Base-by-base conservation (phyloP, 2,888 invertebrate species). In the Physocephala rufipes region DNA sequence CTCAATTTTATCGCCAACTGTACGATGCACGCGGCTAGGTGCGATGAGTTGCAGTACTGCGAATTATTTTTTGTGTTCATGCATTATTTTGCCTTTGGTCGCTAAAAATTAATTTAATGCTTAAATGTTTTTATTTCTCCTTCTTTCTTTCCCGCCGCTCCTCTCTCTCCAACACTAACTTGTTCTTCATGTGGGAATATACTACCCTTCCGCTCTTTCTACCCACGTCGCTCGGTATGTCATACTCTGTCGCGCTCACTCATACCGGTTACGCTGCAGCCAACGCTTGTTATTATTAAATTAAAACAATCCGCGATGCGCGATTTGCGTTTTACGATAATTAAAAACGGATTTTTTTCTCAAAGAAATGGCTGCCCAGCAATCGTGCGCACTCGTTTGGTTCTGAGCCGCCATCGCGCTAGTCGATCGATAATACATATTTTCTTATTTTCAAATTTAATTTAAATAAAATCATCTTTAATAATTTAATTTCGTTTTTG, bases 101-200 rank as follows among this genome's bases (percentile, higher is more conserved):
- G 62, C 68, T 68, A 51, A 68, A 67, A 68, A 62, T 36, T 68
- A 68, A 68, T 68, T 68, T 62, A 68, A 68, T 62, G 61, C 68
- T 68, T 62, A 62, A 28, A 55, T 62, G 21, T 49, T 68, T 62
- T 49, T 15, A 59, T 28, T 43, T 7, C 36, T 4, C 36, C 9
- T 19, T 15, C 36, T 30, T 47, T 36, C 15, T 49, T 36, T 19
- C 43, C 43, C 4, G 43, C 9, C 24, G 28, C 3, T 30, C 26
- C 28, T 26, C 58, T 4, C 5, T 2, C 24, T 15, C 24, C 58
- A 21, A 21, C 19, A 21, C 53, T 36, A n/a, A n/a, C n/a, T n/a
- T n/a, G n/a, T n/a, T n/a, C n/a, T n/a, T n/a, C n/a, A n/a, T n/a
- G n/a, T n/a, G n/a, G n/a, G n/a, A n/a, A n/a, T n/a, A n/a, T n/a